Base-by-base conservation (phyloP, 2,113 vertebrate genomes). In the Bos javanicus region DNA sequence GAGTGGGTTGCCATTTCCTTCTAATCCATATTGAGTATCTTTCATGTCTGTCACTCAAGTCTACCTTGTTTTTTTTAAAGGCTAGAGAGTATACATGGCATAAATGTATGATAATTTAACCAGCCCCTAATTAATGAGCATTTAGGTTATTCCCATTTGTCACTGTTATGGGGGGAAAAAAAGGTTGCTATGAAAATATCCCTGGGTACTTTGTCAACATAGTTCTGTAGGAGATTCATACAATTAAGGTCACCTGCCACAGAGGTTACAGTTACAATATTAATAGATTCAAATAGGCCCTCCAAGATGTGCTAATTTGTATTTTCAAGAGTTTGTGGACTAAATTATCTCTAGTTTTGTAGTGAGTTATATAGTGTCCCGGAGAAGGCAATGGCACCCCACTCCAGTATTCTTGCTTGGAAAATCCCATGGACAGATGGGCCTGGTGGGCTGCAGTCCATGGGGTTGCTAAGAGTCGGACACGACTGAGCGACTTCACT, bases 21-120 rank as follows among this genome's bases (percentile, higher is more conserved):
- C 64, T 91, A 81, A 52, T 83, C 52, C 95, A 7, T 59, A 7
- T 92, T 97, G 74, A 71, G 21, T 97, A 14, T 82, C n/a, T 95
- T 94, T n/a, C 15, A 52, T 36, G 13, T 60, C 36, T 81, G 36
- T 84, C 54, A 33, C 16, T 54, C 46, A 83, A 30, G n/a, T 82
- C 59, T 95, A 60, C 64, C 36, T 92, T 6, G 13, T 86, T 95
- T 48, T 97, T 90, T 82, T 67, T 46, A 46, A 94, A 96, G 30
- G 43, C 57, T 91, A 12, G 28, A 50, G 30, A 76, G 15, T 54
- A 7, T 62, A 83, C 43, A 39, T 46, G n/a, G 21, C 71, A 90
- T 50, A 7, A 56, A 36, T 59, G 4, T 60, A 26, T 64, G 13
- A 43, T 93, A 74, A 85, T 57, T 91, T 78, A 74, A 36, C 52